Evolutionary conservation across 2,888 invertebrate genomes (phyloP), one percentile per base, ranked within the genome.

Genomic region (Ormyrus pomaceus): DNA sequence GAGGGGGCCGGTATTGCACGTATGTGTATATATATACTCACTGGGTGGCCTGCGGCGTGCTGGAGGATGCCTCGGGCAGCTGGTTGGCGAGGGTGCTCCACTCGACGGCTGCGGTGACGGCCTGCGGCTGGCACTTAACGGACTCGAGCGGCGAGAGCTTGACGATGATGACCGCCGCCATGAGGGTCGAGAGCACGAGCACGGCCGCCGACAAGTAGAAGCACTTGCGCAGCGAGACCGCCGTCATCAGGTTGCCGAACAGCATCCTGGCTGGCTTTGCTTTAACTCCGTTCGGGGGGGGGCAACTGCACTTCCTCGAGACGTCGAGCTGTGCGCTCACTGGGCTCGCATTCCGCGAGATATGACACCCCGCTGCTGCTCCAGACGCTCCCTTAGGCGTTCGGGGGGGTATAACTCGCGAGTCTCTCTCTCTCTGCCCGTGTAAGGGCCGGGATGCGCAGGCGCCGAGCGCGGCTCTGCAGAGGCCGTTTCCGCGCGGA

Each of bases 111-210:
- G 87, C 84, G 4, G 88, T 88, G 5, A 85, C 86, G 0, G 82
- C 82, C 62, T 87, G 87, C 0, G 87, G 87, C 62, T 87, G 87
- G 70, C 88, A 88, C 77, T 87, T 88, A 13, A 87, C 84, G 0
- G 87, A 86, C 70, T 88, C 88, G 61, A 88, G 74, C 0, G 88
- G 88, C n/a, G 88, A 86, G 6, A 88, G 81, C 78, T 88, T 88
- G 3, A 87, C 85, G 51, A 88, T 88, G 79, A 88, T 88, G 10
- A 87, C 84, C 10, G 87, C 87, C 6, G 88, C 88, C 87, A 88
- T 87, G 8, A 88, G 77, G 5, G 88, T 88, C n/a, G 88, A 88
- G 6, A 87, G 79, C 56, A 88, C 83, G 6, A 88, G 82, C 9
- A 88, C 88, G 50, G 86, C 81, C 0, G 87, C 85, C 2, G 88